phyloP scores from a whole-genome alignment of 2,797 vertebrate genomes.

The Lepus oiostolus region DNA sequence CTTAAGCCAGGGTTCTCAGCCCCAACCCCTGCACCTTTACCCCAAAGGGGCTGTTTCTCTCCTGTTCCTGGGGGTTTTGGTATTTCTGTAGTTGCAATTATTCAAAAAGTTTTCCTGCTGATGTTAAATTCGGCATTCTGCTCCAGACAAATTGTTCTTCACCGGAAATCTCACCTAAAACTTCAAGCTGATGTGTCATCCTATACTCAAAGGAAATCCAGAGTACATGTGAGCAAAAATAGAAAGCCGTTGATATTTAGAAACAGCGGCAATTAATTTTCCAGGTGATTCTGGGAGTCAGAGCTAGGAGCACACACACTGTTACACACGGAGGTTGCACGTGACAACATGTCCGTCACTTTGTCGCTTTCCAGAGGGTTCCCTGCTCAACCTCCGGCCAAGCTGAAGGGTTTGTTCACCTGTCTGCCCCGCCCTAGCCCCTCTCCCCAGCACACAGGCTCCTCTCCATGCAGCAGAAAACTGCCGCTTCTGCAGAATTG shows the following conservation, averaged over 20 bases:
- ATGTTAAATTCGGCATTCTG: not conserved
- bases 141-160: not conserved
- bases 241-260: not conserved
- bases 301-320: not conserved
- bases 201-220: not conserved
- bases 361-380: not conserved
- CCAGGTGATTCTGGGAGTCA: not conserved
- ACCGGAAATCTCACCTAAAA: not conserved
- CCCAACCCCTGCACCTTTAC: not conserved
- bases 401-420: not conserved
- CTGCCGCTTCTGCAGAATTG: too few relatives aligned
- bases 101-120: not conserved
- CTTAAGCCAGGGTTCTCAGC: not conserved
- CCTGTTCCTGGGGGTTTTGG: not conserved
- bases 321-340: not conserved
- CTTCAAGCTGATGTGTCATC: not conserved
- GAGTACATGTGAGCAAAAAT: not conserved
- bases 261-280: not conserved
- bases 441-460: too few relatives aligned
- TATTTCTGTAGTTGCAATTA: not conserved
- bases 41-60: not conserved
- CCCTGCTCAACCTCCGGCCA: too few relatives aligned
- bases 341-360: not conserved
- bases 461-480: too few relatives aligned
- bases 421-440: too few relatives aligned